Conservation (phyloP, 2,888 invertebrate species). For the Stenodera caucasica region DNA sequence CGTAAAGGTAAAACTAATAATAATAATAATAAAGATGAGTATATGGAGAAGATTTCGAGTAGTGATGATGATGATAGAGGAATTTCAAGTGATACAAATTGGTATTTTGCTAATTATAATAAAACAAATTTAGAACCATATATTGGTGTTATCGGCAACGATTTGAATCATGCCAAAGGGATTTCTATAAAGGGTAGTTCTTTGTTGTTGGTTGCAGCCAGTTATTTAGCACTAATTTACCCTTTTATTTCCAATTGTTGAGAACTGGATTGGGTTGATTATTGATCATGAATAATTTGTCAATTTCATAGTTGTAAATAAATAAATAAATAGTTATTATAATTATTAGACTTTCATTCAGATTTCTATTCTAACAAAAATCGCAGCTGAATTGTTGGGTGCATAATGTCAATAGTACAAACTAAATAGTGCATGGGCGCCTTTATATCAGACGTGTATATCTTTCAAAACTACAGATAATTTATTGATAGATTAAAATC, state of each 20-base stretch:
- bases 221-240: neutral
- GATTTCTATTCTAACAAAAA: too few relatives aligned
- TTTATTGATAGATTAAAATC: too few relatives aligned
- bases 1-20: conserved; percentile 32
- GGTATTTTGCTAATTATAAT: conserved; percentile 88
- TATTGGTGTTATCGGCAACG: conserved; percentile 28
- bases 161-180: neutral
- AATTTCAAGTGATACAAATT: conserved; percentile 63
- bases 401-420: too few relatives aligned
- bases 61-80: conserved; percentile 57
- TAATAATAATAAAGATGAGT: too few relatives aligned
- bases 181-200: neutral
- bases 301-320: neutral
- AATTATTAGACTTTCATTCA: too few relatives aligned
- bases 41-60: conserved; percentile 10
- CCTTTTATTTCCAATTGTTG: neutral
- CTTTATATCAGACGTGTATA: too few relatives aligned
- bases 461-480: too few relatives aligned
- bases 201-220: neutral
- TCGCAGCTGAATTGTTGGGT: too few relatives aligned
- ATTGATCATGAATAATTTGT: neutral
- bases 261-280: neutral
- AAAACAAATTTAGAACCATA: conserved; percentile 62
- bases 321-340: too few relatives aligned
- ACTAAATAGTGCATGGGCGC: too few relatives aligned